Base-by-base conservation (phyloP, 2,888 invertebrate genomes). In the Laspeyria flexula region DNA sequence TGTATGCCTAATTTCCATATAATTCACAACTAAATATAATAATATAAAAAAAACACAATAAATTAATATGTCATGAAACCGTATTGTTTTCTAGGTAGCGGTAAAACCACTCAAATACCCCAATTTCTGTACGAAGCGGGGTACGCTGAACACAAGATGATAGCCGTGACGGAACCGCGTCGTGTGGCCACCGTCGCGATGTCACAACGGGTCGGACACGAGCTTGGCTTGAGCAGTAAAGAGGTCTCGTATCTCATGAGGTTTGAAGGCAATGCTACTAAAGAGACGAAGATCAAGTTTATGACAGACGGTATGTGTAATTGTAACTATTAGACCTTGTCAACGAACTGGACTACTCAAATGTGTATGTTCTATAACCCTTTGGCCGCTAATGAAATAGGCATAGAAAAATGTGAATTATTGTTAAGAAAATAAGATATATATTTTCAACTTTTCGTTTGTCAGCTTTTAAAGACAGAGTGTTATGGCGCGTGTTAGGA, bases 121-220 rank as follows among this genome's bases (percentile, higher is more conserved):
- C 99, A 99, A 86, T 99, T 99, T 79, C 93, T 99, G 0, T 99
- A 98, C 75, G 99, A 99, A 92, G 98, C 98, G 0, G 99, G 98
- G 0, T 99, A 98, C 81, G 96, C 98, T 0, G 88, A 91, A 69
- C 90, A 93, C 57, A 96, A 96, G 81, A 94, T 98, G 88, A 98
- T 99, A 67, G 99, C 96, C 0, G 94, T 99, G 1, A 99, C 99
- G 0, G 99, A 99, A 81, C 99, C 99, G 0, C 93, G 99, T n/a
- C 93, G 99, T 73, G 99, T 99, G 0, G 99, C 99, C 0, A 99
- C 99, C 0, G 97, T 99, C 50, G 96, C 98, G 0, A 99, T 99
- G 99, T 96, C 99, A 0, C 94, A 95, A 58, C 94, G 99, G 45
- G 98, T 99, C 0, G 98, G 95, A 0, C 92, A 95, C 58, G 99